Conservation (phyloP, 2,797 vertebrate genomes). For the Sebastolobus altivelis region DNA sequence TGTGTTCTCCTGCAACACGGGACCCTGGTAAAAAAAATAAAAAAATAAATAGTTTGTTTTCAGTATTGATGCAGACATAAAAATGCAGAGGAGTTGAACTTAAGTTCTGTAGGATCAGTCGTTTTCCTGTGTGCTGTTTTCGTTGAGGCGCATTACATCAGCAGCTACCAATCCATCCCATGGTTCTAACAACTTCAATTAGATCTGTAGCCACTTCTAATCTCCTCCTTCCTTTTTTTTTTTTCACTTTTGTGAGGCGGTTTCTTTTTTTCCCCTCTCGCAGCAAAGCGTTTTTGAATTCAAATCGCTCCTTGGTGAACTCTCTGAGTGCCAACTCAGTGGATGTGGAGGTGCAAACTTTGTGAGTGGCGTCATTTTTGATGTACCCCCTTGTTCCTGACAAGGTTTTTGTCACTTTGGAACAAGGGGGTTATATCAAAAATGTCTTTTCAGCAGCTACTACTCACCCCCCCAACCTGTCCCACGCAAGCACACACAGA, state of each 20-base stretch:
- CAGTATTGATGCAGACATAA: slow-evolving; percentile 33
- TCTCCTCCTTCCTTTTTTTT: slow-evolving; percentile 49
- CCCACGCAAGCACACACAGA: slow-evolving; percentile 53
- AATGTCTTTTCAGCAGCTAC: slow-evolving; percentile 65
- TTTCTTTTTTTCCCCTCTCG: slow-evolving; percentile 47
- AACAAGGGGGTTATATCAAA: slow-evolving; percentile 70
- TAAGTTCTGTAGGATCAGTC: slow-evolving; percentile 46
- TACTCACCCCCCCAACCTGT: slow-evolving; percentile 32
- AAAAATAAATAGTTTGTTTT: slow-evolving; percentile 51
- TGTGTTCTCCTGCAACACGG: slow-evolving; percentile 52
- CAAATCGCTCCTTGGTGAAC: slow-evolving; percentile 73
- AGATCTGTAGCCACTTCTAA: slow-evolving; percentile 76
- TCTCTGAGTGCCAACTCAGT: slow-evolving; percentile 60
- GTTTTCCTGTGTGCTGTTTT: slow-evolving; percentile 61
- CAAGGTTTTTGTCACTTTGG: slow-evolving; percentile 79
- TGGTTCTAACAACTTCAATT: slow-evolving; percentile 68
- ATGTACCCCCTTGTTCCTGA: slow-evolving; percentile 80
- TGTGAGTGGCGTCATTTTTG: slow-evolving; percentile 77
- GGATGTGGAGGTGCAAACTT: slow-evolving; percentile 77
- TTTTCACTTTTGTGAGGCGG: slow-evolving; percentile 46
- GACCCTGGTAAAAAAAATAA: slow-evolving; percentile 43
- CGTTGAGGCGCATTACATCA: slow-evolving; percentile 70
- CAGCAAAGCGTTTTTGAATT: slow-evolving; percentile 70
- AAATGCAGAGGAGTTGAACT: slow-evolving; percentile 56
- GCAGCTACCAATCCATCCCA: slow-evolving; percentile 66